phyloP scores from a whole-genome alignment of 2,888 invertebrate species.

The Thymelicus lineola region DNA sequence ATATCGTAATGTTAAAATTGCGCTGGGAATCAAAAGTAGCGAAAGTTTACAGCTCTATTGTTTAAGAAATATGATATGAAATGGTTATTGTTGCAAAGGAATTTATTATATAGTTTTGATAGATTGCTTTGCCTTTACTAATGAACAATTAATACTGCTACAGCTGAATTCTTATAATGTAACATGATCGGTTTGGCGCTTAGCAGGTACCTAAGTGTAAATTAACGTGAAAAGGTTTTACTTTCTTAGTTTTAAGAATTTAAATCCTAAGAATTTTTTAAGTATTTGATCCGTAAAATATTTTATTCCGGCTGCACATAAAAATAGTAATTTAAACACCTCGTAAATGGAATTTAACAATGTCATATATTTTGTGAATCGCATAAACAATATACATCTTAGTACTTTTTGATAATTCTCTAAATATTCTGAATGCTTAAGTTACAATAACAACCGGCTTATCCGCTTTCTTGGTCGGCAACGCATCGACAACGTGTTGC shows the following conservation, averaged over 20 bases:
- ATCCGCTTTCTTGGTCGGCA: no score
- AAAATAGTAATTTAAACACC: no score
- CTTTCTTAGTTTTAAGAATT: not conserved
- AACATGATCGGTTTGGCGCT: not conserved
- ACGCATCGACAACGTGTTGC: no score
- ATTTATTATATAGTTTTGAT: conserved; percentile 27
- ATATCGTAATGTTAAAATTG: conserved; percentile 25
- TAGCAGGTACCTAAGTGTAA: not conserved
- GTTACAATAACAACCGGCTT: no score
- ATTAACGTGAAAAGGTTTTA: not conserved
- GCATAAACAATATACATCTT: no score
- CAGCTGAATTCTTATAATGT: conserved; percentile 3
- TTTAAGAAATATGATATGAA: conserved; percentile 32
- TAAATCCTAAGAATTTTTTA: not conserved
- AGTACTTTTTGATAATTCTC: no score
- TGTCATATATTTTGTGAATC: no score
- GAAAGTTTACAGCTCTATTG: conserved; percentile 26
- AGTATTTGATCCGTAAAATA: not conserved
- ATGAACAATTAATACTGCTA: conserved; percentile 25
- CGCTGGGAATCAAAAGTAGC: conserved; percentile 18
- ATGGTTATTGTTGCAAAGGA: conserved; percentile 25
- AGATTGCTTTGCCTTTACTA: conserved; percentile 27
- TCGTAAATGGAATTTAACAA: no score
- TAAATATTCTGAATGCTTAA: no score
- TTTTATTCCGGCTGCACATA: not conserved